These are phyloP conservation scores for Phylloscopus trochilus DNA, from an alignment of 2,113 vertebrate species.

Conservation along the genomic window DNA sequence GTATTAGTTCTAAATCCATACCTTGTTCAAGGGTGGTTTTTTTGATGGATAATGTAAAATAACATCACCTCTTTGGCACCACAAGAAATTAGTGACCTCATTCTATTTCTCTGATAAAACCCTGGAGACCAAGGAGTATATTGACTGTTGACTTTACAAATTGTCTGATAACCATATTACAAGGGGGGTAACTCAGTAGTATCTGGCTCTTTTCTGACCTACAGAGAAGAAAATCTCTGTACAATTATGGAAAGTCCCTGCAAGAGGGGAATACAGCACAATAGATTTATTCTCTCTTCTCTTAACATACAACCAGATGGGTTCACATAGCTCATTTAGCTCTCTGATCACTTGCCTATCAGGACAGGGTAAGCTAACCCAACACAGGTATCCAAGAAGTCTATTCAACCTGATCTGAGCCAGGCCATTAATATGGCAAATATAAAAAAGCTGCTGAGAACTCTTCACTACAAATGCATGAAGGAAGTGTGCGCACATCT, in stretches of 20 bases:
- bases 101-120: neutral
- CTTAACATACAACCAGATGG: neutral
- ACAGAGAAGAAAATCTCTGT: neutral
- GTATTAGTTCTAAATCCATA: neutral
- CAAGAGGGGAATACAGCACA: neutral
- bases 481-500: neutral
- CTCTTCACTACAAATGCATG: neutral
- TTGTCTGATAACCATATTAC: neutral
- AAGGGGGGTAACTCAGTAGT: neutral
- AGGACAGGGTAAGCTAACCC: neutral
- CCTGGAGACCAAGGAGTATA: neutral
- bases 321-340: neutral
- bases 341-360: neutral
- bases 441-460: neutral
- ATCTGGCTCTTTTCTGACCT: neutral
- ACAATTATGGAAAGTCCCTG: neutral
- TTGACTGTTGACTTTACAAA: neutral
- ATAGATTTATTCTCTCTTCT: neutral
- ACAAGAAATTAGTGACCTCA: neutral
- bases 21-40: neutral
- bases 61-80: neutral
- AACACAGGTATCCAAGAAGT: neutral
- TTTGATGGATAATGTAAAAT: neutral
- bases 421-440: neutral
- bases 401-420: neutral